A percentile compares a stretch with the other conserved stretches of the same genome.
Conservation (phyloP, 2,797 vertebrate genomes). For the Scolopax bukidnonensis region DNA sequence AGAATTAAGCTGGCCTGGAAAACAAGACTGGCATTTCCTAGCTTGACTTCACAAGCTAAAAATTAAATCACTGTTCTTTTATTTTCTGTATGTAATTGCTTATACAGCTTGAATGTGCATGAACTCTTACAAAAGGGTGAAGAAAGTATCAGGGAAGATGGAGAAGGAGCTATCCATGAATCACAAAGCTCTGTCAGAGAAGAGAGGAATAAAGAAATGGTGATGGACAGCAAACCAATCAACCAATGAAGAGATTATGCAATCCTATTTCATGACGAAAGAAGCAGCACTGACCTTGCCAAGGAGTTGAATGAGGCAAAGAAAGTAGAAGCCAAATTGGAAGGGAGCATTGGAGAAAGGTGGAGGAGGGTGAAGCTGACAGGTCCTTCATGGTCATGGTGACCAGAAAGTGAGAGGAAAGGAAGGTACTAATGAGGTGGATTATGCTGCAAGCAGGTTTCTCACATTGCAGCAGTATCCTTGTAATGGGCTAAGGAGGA, state of each 20-base stretch:
- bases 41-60: constrained; percentile 28
- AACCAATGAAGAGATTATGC: background rate
- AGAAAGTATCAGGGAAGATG: constrained; percentile 12
- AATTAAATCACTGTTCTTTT: constrained; percentile 12
- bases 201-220: background rate
- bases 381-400: background rate
- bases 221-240: background rate
- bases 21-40: constrained; percentile 28
- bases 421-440: background rate
- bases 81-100: constrained; percentile 22
- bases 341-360: background rate
- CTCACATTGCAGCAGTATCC: background rate
- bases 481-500: background rate
- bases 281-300: constrained; percentile 20
- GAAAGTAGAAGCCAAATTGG: background rate
- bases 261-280: background rate
- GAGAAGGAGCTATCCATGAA: constrained; percentile 27
- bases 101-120: background rate
- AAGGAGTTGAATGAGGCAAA: background rate
- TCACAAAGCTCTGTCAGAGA: background rate
- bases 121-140: background rate
- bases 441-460: background rate
- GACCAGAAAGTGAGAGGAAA: background rate
- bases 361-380: background rate
- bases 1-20: background rate